phyloP scores from a whole-genome alignment of 2,888 invertebrate genomes.

The Pecten maximus region DNA sequence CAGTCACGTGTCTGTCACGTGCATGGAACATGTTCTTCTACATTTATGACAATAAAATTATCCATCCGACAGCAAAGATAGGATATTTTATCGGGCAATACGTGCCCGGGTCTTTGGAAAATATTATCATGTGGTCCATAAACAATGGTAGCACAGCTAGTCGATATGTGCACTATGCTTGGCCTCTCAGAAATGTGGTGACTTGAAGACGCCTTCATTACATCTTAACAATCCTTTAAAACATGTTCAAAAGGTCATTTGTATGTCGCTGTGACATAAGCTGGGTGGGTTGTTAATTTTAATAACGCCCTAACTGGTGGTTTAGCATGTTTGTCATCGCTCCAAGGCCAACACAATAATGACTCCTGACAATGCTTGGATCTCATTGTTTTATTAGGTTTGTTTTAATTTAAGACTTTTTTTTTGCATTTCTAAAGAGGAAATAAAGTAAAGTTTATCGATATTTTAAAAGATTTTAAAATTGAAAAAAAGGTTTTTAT shows the following conservation, averaged over 20 bases:
- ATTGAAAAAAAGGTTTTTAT: conserved; percentile 1
- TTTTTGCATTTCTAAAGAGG: not conserved
- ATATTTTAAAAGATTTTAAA: conserved; percentile 30
- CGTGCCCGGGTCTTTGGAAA: conserved; percentile 30
- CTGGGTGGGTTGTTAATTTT: conserved; percentile 24
- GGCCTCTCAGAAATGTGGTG: conserved; percentile 3
- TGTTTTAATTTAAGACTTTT: not conserved
- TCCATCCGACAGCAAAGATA: conserved; percentile 41
- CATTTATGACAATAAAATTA: conserved; percentile 47
- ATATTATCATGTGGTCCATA: conserved; percentile 22
- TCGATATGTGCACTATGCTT: not conserved
- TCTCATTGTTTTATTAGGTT: not conserved
- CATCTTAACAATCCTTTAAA: conserved; percentile 35
- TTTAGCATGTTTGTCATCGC: not conserved
- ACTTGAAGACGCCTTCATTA: conserved; percentile 24
- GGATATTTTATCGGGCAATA: conserved; percentile 35
- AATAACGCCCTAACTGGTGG: conserved; percentile 30
- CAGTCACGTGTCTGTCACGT: conserved; percentile 41
- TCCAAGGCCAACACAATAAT: conserved; percentile 6
- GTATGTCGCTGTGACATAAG: conserved; percentile 29
- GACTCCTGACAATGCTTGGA: not conserved
- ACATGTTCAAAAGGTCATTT: conserved; percentile 35
- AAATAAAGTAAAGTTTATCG: not conserved
- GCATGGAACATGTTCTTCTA: conserved; percentile 22
- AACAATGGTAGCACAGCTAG: not conserved